phyloP scores from a whole-genome alignment of 1,140 invertebrate genomes.

The Parapsyche elsis region DNA sequence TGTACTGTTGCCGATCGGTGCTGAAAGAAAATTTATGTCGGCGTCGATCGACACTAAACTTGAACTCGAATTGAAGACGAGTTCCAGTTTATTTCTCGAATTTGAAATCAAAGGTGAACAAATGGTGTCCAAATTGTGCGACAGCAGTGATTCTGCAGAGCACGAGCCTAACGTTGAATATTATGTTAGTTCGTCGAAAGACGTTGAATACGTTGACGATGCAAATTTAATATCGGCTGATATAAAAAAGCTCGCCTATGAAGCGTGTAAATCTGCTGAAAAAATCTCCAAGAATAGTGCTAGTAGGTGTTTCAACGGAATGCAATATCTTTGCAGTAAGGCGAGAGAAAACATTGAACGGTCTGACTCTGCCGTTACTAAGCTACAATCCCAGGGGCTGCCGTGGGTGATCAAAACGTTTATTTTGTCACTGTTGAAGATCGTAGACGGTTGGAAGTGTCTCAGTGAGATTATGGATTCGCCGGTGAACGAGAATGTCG shows the following conservation, averaged over 20 bases:
- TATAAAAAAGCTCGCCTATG: neutral
- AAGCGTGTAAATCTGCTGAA: neutral
- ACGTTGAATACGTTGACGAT: neutral
- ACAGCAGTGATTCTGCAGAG: neutral
- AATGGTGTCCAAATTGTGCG: slow-evolving; percentile 30
- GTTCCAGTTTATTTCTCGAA: neutral
- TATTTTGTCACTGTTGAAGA: slow-evolving; percentile 12
- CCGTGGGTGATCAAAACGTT: slow-evolving; percentile 36
- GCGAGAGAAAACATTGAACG: slow-evolving; percentile 14
- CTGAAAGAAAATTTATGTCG: neutral
- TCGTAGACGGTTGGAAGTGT: slow-evolving; percentile 30
- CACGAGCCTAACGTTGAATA: neutral
- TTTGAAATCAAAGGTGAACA: neutral
- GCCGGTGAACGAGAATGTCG: neutral
- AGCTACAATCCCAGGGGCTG: slow-evolving; percentile 34
- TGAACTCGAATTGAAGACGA: neutral
- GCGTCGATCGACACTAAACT: neutral
- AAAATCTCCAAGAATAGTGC: neutral
- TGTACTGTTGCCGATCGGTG: slow-evolving; percentile 2
- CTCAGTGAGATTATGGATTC: neutral
- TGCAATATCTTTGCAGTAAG: slow-evolving; percentile 25
- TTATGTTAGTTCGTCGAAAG: too few relatives aligned
- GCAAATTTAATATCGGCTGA: neutral
- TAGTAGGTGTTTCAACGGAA: slow-evolving; percentile 24
- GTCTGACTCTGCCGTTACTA: slow-evolving; percentile 16